Percentiles rank a stretch among this genome's conserved stretches.
Evolutionary conservation across 2,888 invertebrate species (phyloP).

Genomic region (Philereme transversata): DNA sequence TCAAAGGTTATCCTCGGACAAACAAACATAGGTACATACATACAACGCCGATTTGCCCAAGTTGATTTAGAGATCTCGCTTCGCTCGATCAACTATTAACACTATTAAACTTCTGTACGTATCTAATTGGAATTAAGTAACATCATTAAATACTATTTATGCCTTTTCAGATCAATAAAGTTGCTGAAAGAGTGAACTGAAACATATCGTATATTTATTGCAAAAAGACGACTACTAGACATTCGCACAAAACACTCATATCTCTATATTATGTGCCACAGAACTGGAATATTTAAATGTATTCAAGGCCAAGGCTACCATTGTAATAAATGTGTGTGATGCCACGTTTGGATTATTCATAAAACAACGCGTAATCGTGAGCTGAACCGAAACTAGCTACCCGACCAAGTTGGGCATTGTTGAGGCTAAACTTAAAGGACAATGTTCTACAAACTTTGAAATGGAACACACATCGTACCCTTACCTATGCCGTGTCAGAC

Average conservation of each 20-base stretch:
- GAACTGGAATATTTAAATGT: conserved; percentile 12
- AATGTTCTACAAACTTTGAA: conserved; percentile 8
- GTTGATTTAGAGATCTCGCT: too few relatives aligned
- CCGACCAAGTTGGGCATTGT: conserved; percentile 7
- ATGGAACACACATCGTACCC: conserved; percentile 3
- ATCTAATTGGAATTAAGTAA: too few relatives aligned
- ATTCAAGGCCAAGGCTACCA: conserved; percentile 15
- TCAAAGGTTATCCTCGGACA: too few relatives aligned
- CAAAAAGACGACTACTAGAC: conserved; percentile 1
- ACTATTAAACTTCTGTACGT: too few relatives aligned
- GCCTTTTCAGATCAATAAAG: too few relatives aligned
- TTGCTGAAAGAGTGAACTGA: too few relatives aligned
- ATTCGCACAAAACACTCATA: conserved; percentile 12
- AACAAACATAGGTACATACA: too few relatives aligned
- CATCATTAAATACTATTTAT: too few relatives aligned
- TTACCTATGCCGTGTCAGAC: neutral
- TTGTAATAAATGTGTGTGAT: conserved; percentile 15
- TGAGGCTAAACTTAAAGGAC: neutral
- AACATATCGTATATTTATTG: conserved; percentile 1
- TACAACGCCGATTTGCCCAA: too few relatives aligned
- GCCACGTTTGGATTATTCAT: conserved; percentile 22
- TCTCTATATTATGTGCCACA: conserved; percentile 13
- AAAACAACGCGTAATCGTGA: conserved; percentile 17
- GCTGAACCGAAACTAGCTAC: conserved; percentile 11
- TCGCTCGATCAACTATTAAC: too few relatives aligned